These are phyloP conservation scores for Muscicapa striata DNA, from an alignment of 2,797 vertebrate species.

Conservation along the genomic window DNA sequence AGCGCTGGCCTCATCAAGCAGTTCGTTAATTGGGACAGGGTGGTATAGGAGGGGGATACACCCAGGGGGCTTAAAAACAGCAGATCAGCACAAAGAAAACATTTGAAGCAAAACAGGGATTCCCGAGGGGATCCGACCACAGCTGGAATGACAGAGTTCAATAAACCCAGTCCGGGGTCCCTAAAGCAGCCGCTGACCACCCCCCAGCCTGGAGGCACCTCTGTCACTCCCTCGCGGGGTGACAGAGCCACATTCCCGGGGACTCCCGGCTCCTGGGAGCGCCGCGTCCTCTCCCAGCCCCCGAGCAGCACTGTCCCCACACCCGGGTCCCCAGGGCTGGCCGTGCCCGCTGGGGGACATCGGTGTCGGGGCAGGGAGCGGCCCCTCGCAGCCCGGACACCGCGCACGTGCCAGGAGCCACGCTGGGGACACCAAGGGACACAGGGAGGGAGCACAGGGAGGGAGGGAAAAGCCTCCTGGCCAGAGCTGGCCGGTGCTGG, in stretches of 20 bases:
- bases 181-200: accelerated
- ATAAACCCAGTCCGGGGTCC: accelerated
- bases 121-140: accelerated
- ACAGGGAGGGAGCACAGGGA: too few species aligned
- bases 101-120: neutral
- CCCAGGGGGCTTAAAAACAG: neutral
- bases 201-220: neutral
- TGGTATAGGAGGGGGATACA: accelerated
- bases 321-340: neutral
- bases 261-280: neutral
- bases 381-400: neutral
- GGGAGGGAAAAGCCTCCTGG: neutral
- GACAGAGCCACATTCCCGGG: neutral
- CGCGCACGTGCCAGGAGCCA: neutral
- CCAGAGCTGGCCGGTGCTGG: neutral
- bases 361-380: neutral
- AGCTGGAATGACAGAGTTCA: neutral
- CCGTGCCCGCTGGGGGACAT: neutral
- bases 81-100: neutral
- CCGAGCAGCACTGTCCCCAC: neutral
- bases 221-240: accelerated
- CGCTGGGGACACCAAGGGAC: neutral
- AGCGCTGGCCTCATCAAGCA: accelerated
- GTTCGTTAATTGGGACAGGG: neutral
- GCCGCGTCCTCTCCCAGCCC: accelerated